Percentiles rank a stretch among this genome's conserved stretches.
phyloP scores from a whole-genome alignment of 2,888 invertebrate genomes.

The Malthinus seriepunctatus region DNA sequence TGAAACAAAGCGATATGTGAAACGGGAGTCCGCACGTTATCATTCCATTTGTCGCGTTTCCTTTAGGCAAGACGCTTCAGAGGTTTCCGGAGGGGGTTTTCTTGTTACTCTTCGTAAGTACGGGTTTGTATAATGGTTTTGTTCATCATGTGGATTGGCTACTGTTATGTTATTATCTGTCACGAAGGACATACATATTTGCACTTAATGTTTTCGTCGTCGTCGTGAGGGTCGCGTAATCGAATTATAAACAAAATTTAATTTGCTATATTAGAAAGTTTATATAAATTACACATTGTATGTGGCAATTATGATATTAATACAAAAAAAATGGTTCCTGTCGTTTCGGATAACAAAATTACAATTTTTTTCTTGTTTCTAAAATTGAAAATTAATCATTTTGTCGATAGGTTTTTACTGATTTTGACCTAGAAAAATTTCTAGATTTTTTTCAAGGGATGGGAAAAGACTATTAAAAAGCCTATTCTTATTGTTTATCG shows the following conservation, averaged over 20 bases:
- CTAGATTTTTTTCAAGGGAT: no score
- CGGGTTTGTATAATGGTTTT: conserved; percentile 40
- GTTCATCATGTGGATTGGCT: conserved; percentile 43
- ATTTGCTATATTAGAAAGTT: conserved; percentile 28
- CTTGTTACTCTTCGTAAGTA: conserved; percentile 38
- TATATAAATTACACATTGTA: conserved; percentile 27
- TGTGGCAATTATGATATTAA: conserved; percentile 9
- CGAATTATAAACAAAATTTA: conserved; percentile 26
- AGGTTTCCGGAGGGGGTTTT: conserved; percentile 40
- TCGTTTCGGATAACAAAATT: not conserved
- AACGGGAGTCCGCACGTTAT: conserved; percentile 46
- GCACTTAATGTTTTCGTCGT: conserved; percentile 18
- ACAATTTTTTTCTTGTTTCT: not conserved
- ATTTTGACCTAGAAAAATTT: no score
- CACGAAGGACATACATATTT: conserved; percentile 28
- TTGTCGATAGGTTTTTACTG: not conserved
- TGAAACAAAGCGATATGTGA: conserved; percentile 51
- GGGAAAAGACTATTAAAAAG: not conserved
- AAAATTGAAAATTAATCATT: conserved; percentile 3
- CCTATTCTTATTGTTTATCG: conserved; percentile 3
- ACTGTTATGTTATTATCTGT: conserved; percentile 52
- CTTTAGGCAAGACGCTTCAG: conserved; percentile 36
- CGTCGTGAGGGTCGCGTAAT: conserved; percentile 23
- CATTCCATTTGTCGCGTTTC: conserved; percentile 50
- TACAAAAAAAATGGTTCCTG: not conserved